Conservation (phyloP, 2,113 vertebrate species). For the Promerops cafer region DNA sequence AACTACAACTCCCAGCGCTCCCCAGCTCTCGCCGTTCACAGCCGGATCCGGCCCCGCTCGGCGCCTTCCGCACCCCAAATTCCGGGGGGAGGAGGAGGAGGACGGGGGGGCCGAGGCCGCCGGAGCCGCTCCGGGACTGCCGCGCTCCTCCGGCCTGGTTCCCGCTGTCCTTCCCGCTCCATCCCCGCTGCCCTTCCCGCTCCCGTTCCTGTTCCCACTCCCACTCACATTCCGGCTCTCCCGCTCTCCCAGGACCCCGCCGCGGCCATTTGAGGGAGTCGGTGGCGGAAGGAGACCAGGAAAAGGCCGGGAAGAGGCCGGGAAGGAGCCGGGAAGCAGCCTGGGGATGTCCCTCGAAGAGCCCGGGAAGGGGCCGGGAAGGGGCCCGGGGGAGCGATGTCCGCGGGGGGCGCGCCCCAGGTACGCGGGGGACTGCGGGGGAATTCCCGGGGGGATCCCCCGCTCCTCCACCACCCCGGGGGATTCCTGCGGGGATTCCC, state of each 20-base stretch:
- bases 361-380: background rate
- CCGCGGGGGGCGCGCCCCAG: constrained; percentile 21
- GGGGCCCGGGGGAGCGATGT: background rate
- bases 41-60: background rate
- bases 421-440: background rate
- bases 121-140: background rate
- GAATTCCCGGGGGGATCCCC: background rate
- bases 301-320: background rate
- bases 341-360: too few species aligned
- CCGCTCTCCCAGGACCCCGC: background rate
- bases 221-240: background rate
- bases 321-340: background rate
- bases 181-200: background rate
- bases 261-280: background rate
- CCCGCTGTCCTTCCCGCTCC: background rate
- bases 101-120: background rate
- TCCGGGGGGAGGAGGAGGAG: background rate
- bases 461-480: background rate
- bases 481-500: background rate
- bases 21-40: background rate
- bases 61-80: background rate
- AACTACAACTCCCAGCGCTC: background rate
- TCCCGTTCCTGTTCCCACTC: background rate
- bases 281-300: background rate
- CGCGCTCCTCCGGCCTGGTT: background rate